Base-by-base conservation (phyloP, 2,797 vertebrate genomes). In the Pangasius mekongensis region DNA sequence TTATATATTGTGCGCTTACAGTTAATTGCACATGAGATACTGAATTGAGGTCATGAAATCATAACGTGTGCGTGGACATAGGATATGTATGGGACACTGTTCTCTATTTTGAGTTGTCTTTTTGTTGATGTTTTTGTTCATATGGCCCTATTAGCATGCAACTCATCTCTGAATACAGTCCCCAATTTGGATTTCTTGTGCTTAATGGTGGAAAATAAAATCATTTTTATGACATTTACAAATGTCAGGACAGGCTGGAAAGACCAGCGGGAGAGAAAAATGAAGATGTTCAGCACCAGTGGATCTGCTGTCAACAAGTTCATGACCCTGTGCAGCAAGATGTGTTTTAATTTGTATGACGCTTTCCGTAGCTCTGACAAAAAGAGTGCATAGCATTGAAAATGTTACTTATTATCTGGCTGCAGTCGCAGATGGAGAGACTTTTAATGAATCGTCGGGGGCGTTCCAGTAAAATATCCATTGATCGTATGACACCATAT, bases 271-370 rank as follows among this genome's bases (percentile, higher is more conserved):
- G 36, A 54, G 73, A 56, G 56, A 56, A 49, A 52, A 67, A 47
- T 7, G 33, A 71, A 69, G 27, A 84, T 87, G 58, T 84, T 84
- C 47, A 67, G 33, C 33, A 52, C 74, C 62, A 73, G 60, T 66
- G 47, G 66, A 73, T 60, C 69, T 85, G 49, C 64, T 56, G 71
- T 62, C 84, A 58, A 87, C 52, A 69, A 77, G 76, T 88, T 87
- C 16, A 39, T 88, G 85, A 87, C 60, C n/a, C 66, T 30, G 67
- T 86, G 43, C 67, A 47, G 39, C 80, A 87, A 60, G 76, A 20
- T 74, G 39, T 49, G 76, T 56, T 78, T 54, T 78, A 30, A 56
- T 78, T 52, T 71, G n/a, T 52, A 1, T 74, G 73, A 56, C 13
- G 22, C 83, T 67, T 77, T 77, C 39, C 30, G 77, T 22, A 36